Evolutionary conservation across 2,113 vertebrate species (phyloP).

Genomic region (Sula dactylatra): DNA sequence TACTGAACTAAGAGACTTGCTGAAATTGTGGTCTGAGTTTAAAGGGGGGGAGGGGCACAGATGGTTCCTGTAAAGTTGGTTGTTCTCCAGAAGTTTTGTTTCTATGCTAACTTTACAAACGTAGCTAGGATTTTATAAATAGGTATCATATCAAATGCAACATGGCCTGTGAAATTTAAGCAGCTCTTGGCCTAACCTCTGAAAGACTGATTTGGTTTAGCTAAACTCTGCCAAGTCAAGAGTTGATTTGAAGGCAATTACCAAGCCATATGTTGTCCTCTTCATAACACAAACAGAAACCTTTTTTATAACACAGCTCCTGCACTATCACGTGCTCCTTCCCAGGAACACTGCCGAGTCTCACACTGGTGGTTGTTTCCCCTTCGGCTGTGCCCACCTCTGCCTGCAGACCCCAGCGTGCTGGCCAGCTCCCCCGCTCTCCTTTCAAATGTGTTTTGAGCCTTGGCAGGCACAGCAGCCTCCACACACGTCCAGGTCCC

Average conservation of each 20-base stretch:
- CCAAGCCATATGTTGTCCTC: constrained; percentile 22
- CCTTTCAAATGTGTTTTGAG: background rate
- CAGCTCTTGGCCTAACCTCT: constrained; percentile 26
- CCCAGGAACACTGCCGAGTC: background rate
- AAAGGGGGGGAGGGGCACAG: background rate
- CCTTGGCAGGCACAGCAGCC: background rate
- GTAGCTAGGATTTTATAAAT: constrained; percentile 40
- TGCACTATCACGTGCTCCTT: background rate
- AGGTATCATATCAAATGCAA: constrained; percentile 7
- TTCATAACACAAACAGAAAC: background rate
- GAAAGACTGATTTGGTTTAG: constrained; percentile 14
- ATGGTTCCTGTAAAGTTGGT: constrained; percentile 4
- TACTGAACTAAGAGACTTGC: background rate
- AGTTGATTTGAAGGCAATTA: constrained; percentile 31
- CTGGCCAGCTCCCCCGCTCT: background rate
- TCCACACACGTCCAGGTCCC: background rate
- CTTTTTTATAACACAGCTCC: background rate
- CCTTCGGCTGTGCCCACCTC: background rate
- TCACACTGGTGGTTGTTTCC: background rate
- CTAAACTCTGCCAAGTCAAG: constrained; percentile 39
- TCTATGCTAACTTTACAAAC: constrained; percentile 5
- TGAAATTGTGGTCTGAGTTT: background rate
- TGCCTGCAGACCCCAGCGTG: background rate
- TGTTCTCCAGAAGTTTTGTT: constrained; percentile 40
- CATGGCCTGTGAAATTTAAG: constrained; percentile 32